These are phyloP conservation scores for Aphelocoma coerulescens DNA, from an alignment of 2,113 vertebrate species.

Conservation along the genomic window DNA sequence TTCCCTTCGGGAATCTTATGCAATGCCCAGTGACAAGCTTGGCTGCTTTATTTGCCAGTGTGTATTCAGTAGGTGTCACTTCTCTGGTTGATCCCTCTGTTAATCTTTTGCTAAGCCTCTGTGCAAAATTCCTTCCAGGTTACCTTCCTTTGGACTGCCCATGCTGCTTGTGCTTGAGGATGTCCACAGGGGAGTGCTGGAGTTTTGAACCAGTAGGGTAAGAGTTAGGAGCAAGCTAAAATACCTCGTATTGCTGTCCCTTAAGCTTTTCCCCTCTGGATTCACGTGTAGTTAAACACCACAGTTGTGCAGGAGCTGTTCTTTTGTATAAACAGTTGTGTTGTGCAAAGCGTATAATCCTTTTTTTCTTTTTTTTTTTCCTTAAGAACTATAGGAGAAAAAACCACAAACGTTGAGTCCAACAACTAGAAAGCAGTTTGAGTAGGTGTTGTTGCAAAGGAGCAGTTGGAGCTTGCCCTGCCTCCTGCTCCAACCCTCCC, in stretches of 20 bases:
- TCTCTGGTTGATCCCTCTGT: background rate
- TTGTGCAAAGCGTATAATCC: background rate
- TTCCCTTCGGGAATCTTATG: background rate
- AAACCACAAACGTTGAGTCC: background rate
- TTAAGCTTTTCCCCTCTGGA: background rate
- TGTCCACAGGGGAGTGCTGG: fast-evolving
- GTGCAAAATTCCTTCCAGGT: background rate
- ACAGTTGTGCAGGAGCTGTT: background rate
- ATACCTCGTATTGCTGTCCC: fast-evolving
- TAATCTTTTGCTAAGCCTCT: background rate
- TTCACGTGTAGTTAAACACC: background rate
- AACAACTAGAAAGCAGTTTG: background rate
- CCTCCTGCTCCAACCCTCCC: background rate
- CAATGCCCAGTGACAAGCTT: background rate
- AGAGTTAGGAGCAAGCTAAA: background rate
- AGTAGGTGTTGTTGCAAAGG: background rate
- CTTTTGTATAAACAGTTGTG: background rate
- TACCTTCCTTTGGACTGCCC: background rate
- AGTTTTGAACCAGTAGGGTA: background rate
- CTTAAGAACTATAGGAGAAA: background rate
- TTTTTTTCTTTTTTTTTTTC: background rate
- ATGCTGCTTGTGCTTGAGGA: background rate
- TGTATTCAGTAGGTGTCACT: background rate
- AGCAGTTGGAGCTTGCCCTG: background rate
- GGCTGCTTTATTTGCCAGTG: background rate